Percentiles rank a stretch among this genome's conserved stretches.
phyloP scores from a whole-genome alignment of 2,888 invertebrate genomes.

The Meiosimyza decipiens region DNA sequence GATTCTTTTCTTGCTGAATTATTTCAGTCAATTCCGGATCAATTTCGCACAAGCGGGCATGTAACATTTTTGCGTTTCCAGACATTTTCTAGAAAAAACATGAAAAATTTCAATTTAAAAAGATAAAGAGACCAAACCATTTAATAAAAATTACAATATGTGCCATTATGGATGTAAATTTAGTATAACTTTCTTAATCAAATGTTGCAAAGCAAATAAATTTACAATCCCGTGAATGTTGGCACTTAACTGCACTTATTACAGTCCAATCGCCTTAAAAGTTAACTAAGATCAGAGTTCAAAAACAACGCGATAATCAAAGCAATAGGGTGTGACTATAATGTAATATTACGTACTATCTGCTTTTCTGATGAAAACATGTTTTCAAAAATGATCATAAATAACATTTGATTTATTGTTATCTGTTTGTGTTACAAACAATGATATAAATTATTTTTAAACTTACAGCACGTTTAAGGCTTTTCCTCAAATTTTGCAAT shows the following conservation, averaged over 20 bases:
- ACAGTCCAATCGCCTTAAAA: not conserved
- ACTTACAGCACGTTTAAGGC: too few relatives aligned
- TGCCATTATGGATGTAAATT: not conserved
- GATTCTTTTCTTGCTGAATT: constrained; percentile 85
- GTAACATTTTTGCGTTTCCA: constrained; percentile 68
- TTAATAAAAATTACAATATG: constrained; percentile 5
- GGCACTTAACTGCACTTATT: not conserved
- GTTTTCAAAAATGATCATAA: not conserved
- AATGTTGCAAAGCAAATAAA: constrained; percentile 6
- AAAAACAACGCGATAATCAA: constrained; percentile 4
- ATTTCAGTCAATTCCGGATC: constrained; percentile 89
- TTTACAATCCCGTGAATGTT: not conserved
- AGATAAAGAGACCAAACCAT: not conserved
- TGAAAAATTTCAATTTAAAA: not conserved
- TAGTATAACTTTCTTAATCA: not conserved
- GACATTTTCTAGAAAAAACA: constrained; percentile 51
- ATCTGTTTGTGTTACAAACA: too few relatives aligned
- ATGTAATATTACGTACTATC: not conserved
- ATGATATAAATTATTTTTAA: too few relatives aligned
- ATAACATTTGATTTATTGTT: too few relatives aligned
- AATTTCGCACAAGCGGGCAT: constrained; percentile 77
- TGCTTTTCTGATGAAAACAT: not conserved
- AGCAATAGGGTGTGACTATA: not conserved
- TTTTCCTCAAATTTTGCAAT: too few relatives aligned
- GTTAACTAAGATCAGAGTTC: constrained; percentile 11